Base-by-base conservation (phyloP, 2,888 invertebrate species). In the Hirtodrosophila confusa region DNA sequence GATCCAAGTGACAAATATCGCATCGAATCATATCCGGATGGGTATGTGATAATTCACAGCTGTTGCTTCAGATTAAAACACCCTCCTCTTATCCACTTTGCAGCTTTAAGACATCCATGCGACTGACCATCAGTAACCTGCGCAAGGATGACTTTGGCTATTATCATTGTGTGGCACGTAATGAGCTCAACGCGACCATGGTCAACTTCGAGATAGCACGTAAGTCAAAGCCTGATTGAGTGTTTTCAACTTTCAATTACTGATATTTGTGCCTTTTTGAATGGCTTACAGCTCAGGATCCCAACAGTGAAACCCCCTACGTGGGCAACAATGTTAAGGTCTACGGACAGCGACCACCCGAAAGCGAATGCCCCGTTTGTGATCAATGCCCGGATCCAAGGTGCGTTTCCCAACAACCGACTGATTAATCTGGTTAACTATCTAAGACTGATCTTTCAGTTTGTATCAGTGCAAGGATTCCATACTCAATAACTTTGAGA, bases 121-220 rank as follows among this genome's bases (percentile, higher is more conserved):
- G 94, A 61, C 92, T 97, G 44, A 96, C 95, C 85, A 94, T 97
- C 49, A 94, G 94, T 0, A 93, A 94, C 66, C 92, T 97, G 36
- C 93, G 93, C 37, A 92, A 93, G 4, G 92, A 93, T 54, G 97
- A 98, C 89, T 93, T 95, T 57, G 94, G 95, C 11, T 93, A 94
- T 69, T 98, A 97, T 91, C 94, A 95, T 89, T 98, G 98, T 89
- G 94, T 96, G 54, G 95, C 95, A 58, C 97, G 96, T 90, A 98
- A 97, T 89, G 95, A 96, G 75, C 92, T 96, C 24, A 95, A 96
- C 73, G 94, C 94, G 43, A 96, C 96, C 0, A 95, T 94, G 89
- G 97, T 97, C 11, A 93, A 93, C 53, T 93, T 96, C 69, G 93
- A 93, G 61, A 90, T 96, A 36, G 93, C 94, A 87, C 95, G 96